Conservation (phyloP, 1,140 invertebrate genomes). For the Heliconius hewitsoni region DNA sequence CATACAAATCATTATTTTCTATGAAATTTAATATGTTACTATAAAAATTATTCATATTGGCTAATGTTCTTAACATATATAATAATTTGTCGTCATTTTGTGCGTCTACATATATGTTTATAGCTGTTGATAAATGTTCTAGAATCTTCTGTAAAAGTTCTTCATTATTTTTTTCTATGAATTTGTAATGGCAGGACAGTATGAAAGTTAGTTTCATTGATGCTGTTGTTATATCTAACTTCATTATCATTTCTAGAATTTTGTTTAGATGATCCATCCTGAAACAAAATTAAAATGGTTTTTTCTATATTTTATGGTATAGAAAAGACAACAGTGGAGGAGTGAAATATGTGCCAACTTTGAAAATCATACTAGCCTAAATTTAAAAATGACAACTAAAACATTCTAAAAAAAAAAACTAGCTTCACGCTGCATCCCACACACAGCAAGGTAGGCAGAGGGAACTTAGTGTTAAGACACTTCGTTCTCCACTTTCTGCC, state of each 20-base stretch:
- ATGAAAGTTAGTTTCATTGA: slow-evolving; percentile 54
- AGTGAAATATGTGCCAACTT: no score
- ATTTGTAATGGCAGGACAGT: slow-evolving; percentile 57
- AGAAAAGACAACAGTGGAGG: no score
- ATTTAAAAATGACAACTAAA: no score
- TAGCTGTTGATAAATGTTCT: slow-evolving; percentile 35
- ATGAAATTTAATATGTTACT: slow-evolving; percentile 45
- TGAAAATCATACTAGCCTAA: no score
- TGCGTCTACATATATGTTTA: slow-evolving; percentile 39
- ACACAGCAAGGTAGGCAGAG: no score
- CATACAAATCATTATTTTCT: slow-evolving; percentile 40
- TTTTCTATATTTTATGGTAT: neutral
- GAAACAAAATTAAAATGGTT: slow-evolving; percentile 35
- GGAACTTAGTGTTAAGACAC: no score
- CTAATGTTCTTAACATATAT: slow-evolving; percentile 56
- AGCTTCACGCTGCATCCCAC: no score
- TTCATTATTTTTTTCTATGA: slow-evolving; percentile 43
- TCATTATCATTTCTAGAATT: slow-evolving; percentile 44
- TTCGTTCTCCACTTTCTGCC: no score
- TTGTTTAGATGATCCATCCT: slow-evolving; percentile 49
- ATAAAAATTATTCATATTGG: slow-evolving; percentile 50
- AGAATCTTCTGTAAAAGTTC: slow-evolving; percentile 47
- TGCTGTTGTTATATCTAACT: slow-evolving; percentile 37
- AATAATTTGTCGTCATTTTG: slow-evolving; percentile 43
- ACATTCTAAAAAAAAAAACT: no score